Evolutionary conservation across 2,888 invertebrate genomes (phyloP).

Genomic region (Stenotaenia linearis): DNA sequence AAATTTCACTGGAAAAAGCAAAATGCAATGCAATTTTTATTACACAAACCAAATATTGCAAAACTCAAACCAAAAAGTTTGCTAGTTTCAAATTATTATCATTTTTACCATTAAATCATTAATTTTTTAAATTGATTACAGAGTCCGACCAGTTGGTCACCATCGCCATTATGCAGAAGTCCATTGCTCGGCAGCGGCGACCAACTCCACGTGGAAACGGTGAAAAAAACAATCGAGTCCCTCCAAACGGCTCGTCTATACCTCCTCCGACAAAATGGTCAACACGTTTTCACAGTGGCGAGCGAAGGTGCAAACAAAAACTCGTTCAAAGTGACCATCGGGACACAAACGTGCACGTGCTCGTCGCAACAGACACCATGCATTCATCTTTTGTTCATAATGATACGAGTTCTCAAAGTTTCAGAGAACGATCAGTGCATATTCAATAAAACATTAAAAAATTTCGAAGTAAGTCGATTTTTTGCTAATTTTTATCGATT

Average conservation of each 20-base stretch:
- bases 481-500: background rate
- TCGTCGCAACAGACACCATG: conserved; percentile 43
- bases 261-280: conserved; percentile 50
- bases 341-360: conserved; percentile 45
- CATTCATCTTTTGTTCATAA: conserved; percentile 51
- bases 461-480: conserved; percentile 47
- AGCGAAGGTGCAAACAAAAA: conserved; percentile 49
- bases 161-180: conserved; percentile 41
- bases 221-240: conserved; percentile 39
- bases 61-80: no score
- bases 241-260: conserved; percentile 48
- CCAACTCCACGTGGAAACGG: conserved; percentile 36
- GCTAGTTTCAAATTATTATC: no score
- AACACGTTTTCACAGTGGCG: conserved; percentile 49
- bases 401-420: conserved; percentile 51
- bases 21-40: no score
- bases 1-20: no score
- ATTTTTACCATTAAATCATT: no score
- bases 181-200: conserved; percentile 35
- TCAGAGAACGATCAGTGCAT: conserved; percentile 47
- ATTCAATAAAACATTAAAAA: conserved; percentile 48
- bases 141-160: background rate
- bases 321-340: conserved; percentile 50
- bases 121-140: background rate
- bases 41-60: no score